Evolutionary conservation across 2,888 invertebrate genomes (phyloP).

Genomic region (Hoplodrina ambigua): DNA sequence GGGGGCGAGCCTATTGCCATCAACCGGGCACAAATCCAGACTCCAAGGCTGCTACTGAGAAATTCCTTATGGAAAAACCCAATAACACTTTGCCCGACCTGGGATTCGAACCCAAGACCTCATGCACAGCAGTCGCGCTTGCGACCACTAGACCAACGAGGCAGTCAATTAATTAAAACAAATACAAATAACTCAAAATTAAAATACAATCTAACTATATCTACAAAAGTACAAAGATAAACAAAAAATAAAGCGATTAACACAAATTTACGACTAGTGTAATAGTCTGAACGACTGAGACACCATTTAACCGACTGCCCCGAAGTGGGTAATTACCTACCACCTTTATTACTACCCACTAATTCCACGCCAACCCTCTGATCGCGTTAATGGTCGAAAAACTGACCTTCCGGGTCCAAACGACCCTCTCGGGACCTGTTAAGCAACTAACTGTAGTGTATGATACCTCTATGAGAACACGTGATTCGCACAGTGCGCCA

Average conservation of each 20-base stretch:
- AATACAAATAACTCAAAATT: neutral
- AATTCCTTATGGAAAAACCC: no score
- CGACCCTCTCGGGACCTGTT: constrained; percentile 83
- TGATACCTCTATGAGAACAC: constrained; percentile 66
- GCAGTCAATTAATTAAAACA: no score
- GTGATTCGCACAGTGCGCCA: constrained; percentile 69
- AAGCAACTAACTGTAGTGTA: constrained; percentile 77
- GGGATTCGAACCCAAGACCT: no score
- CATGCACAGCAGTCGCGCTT: no score
- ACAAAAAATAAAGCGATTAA: constrained; percentile 59
- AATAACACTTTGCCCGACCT: no score
- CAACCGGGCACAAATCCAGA: no score
- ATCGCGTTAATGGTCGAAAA: constrained; percentile 88
- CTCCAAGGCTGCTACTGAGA: no score
- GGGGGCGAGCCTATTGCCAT: no score
- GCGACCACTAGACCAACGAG: no score
- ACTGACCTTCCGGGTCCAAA: constrained; percentile 86
- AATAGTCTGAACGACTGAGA: constrained; percentile 59
- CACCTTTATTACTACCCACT: constrained; percentile 84
- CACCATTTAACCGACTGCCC: constrained; percentile 77
- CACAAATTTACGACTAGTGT: constrained; percentile 60
- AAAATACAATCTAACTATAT: neutral
- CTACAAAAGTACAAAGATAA: constrained; percentile 25
- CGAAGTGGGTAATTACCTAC: constrained; percentile 85
- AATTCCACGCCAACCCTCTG: constrained; percentile 84